Conservation (phyloP, 2,113 vertebrate species). For the Peromyscus californicus region DNA sequence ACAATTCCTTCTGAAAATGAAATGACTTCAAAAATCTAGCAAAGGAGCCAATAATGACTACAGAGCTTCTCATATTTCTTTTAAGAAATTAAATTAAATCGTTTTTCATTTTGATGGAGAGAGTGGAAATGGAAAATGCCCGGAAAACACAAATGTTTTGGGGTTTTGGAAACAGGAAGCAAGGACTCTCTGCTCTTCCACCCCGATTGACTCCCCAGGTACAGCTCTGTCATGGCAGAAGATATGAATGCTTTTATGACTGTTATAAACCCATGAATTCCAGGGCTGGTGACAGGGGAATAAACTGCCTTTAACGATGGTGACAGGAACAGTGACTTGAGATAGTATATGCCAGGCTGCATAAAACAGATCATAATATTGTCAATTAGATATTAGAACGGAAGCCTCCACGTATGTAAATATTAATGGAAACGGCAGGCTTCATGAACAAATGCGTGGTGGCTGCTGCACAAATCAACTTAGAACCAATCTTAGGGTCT, state of each 20-base stretch:
- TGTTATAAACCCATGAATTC: constrained; percentile 69
- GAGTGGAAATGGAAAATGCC: constrained; percentile 30
- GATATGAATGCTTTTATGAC: constrained; percentile 72
- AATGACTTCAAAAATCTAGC: constrained; percentile 77
- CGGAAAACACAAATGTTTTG: constrained; percentile 62
- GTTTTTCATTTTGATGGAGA: constrained; percentile 83
- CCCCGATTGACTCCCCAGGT: constrained; percentile 50
- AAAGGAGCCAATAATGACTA: constrained; percentile 78
- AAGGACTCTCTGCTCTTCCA: constrained; percentile 67
- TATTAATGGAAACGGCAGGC: constrained; percentile 61
- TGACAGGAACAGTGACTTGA: constrained; percentile 45
- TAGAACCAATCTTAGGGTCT: not conserved
- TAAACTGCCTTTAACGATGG: constrained; percentile 71
- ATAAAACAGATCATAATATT: constrained; percentile 48
- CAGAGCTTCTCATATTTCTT: constrained; percentile 78
- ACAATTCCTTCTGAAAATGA: constrained; percentile 80
- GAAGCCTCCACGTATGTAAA: constrained; percentile 63
- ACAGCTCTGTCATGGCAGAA: constrained; percentile 58
- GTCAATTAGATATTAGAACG: constrained; percentile 50
- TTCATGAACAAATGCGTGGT: constrained; percentile 15
- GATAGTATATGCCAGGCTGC: constrained; percentile 24
- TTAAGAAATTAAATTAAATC: constrained; percentile 84
- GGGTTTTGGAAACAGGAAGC: constrained; percentile 70
- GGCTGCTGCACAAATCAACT: constrained; percentile 29
- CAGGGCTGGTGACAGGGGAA: constrained; percentile 58